Conservation (phyloP, 2,797 vertebrate genomes). For the Thamnophis elegans region DNA sequence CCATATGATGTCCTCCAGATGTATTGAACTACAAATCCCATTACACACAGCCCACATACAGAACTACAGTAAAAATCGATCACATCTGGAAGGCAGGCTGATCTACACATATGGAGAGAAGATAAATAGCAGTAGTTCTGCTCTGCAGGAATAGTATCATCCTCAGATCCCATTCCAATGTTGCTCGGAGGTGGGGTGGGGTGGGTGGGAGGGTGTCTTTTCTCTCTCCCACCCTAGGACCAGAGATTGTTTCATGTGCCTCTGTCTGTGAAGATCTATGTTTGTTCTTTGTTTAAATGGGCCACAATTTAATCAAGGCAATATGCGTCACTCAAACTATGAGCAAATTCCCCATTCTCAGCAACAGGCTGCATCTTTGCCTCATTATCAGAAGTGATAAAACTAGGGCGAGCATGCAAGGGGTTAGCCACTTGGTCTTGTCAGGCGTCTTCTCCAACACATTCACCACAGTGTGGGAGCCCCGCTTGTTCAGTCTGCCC, state of each 20-base stretch:
- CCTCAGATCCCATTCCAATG: not conserved
- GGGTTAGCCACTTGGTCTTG: slow-evolving; percentile 25
- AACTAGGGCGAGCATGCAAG: not conserved
- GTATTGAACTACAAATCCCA: not conserved
- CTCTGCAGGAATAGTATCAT: not conserved
- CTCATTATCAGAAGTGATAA: slow-evolving; percentile 35
- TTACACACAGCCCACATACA: not conserved
- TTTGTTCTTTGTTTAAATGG: slow-evolving; percentile 24
- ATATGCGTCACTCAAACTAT: slow-evolving; percentile 2
- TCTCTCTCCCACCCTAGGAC: not conserved
- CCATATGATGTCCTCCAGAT: not conserved
- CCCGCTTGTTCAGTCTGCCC: not conserved
- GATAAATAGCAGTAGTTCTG: not conserved
- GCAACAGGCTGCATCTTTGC: slow-evolving; percentile 1
- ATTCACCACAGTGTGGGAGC: slow-evolving; percentile 14
- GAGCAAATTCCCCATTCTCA: not conserved
- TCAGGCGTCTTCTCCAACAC: slow-evolving; percentile 37
- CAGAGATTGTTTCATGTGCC: rapidly evolving
- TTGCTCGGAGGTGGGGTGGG: not conserved
- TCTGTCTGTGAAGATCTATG: not conserved
- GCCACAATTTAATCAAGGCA: slow-evolving; percentile 29
- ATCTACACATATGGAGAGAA: not conserved
- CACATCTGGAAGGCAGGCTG: not conserved
- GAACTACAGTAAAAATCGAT: not conserved
- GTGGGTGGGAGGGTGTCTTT: rapidly evolving